Base-by-base conservation (phyloP, 2,797 vertebrate species). In the Poeciliopsis gracilis region DNA sequence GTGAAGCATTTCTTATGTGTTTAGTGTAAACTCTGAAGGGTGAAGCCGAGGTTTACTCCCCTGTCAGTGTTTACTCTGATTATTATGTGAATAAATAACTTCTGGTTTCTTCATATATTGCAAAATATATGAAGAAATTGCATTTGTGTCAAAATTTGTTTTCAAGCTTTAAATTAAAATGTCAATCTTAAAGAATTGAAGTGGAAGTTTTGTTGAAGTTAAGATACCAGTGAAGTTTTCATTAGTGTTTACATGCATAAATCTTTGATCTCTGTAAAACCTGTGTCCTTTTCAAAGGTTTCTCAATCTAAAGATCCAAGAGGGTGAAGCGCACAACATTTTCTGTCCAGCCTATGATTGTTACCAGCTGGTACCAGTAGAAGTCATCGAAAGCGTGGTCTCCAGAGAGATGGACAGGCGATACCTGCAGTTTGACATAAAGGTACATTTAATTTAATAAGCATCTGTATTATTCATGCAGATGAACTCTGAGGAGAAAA, bases 241-340 rank as follows among this genome's bases (percentile, higher is more conserved):
- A 9, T 38, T 38, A 30, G 28, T 36, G 5, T 18, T 36, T 36
- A 33, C 16, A 20, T 10, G 4, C 18, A 12, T 30, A 41, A 7
- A 5, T 77, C 1, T 67, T 49, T 75, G 23, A 23, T 82, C 12
- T 66, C 10, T 84, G 10, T 23, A 43, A 12, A 78, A 30, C 55
- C 1, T 75, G 2, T 53, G n/a, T 70, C 15, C 41, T 79, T 76
- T 76, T 86, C 36, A 80, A 90, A 99, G 98, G 89, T 99, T 99
- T 95, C 95, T 99, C 84, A 99, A 99, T 94, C 89, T 99, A 87
- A 99, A 99, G 95, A 99, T 99, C 93, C 98, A 99, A 88, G 98
- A 99, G 84, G 98, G 98, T 87, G 98, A 99, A 94, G 98, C 98
- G 73, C 98, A 99, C 94, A 99, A 99, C 92, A 99, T 99, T 94